A percentile compares a stretch with the other conserved stretches of the same genome.
Evolutionary conservation across 2,113 vertebrate species (phyloP).

Genomic region (Prionailurus viverrinus): DNA sequence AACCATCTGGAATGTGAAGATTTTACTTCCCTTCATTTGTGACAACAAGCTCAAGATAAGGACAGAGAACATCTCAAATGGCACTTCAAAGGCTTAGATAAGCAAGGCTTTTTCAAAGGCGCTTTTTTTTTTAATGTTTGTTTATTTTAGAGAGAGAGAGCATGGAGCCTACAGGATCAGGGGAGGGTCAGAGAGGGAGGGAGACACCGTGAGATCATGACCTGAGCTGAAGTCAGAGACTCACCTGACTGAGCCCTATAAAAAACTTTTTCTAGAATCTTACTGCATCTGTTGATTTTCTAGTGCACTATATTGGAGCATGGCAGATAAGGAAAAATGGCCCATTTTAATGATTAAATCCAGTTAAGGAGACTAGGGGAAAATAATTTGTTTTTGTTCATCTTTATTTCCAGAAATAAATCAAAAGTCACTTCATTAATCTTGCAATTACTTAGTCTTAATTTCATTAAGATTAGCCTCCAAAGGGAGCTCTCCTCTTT

Average conservation of each 20-base stretch:
- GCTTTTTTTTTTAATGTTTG: not conserved
- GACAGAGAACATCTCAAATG: not conserved
- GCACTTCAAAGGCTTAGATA: not conserved
- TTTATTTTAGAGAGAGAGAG: no score
- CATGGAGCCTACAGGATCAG: no score
- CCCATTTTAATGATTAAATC: not conserved
- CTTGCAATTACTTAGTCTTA: not conserved
- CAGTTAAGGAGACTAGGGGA: not conserved
- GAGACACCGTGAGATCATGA: no score
- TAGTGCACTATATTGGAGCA: not conserved
- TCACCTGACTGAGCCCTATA: no score
- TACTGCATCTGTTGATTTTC: not conserved
- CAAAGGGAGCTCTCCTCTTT: not conserved
- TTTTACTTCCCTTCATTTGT: not conserved
- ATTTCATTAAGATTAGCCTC: not conserved
- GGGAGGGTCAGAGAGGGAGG: no score
- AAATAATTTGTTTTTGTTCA: not conserved
- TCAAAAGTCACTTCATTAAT: not conserved
- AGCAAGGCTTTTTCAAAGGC: no score
- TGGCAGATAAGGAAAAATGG: not conserved
- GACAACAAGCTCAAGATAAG: not conserved
- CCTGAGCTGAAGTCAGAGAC: no score
- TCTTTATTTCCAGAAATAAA: not conserved
- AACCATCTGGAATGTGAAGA: not conserved
- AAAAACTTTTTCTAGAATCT: not conserved